Percentiles rank a stretch among this genome's conserved stretches.
Evolutionary conservation across 2,797 vertebrate species (phyloP).

Genomic region (Graptemys geographica): DNA sequence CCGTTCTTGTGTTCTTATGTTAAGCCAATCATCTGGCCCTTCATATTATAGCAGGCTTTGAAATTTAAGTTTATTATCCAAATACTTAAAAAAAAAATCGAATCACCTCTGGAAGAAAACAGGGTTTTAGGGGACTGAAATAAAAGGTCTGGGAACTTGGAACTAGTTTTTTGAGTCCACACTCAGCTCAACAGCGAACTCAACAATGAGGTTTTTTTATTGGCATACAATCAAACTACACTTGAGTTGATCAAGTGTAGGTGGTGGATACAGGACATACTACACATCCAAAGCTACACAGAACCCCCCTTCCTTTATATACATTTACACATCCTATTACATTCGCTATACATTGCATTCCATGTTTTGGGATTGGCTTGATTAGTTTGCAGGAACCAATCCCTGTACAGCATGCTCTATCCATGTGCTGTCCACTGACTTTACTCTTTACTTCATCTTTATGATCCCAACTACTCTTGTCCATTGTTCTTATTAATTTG

Average conservation of each 20-base stretch:
- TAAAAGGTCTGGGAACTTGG: not conserved
- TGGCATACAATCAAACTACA: not conserved
- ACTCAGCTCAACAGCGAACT: not conserved
- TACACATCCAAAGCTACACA: not conserved
- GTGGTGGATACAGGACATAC: not conserved
- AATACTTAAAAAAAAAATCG: not conserved
- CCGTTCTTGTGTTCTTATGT: too few species aligned
- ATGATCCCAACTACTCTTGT: not conserved
- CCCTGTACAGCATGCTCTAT: not conserved
- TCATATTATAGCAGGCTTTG: not conserved
- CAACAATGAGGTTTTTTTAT: not conserved
- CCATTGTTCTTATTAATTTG: not conserved
- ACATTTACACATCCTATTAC: not conserved
- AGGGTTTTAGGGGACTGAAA: not conserved
- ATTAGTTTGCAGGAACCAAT: not conserved
- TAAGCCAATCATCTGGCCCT: not conserved
- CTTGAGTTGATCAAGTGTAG: not conserved
- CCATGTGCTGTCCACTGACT: not conserved
- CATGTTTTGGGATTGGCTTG: not conserved
- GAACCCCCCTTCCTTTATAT: not conserved
- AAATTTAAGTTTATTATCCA: not conserved
- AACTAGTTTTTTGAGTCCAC: not conserved
- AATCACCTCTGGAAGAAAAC: not conserved
- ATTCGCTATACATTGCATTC: not conserved
- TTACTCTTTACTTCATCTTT: not conserved